These are phyloP conservation scores for Tetraodon nigroviridis DNA, from an alignment of 2,113 vertebrate species.

Conservation along the genomic window DNA sequence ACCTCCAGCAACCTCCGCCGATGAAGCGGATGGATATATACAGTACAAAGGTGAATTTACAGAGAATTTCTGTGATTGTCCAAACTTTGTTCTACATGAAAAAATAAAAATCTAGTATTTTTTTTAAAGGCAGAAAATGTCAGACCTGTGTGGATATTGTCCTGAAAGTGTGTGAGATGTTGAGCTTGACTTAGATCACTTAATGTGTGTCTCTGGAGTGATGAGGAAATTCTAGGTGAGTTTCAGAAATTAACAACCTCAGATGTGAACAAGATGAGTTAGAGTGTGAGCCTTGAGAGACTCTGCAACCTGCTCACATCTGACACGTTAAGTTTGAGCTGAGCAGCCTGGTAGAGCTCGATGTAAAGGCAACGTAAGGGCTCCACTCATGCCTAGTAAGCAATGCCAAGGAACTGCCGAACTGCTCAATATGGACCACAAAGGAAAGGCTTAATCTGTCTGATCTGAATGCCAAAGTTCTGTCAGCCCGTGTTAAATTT, in stretches of 20 bases:
- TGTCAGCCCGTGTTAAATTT: no score
- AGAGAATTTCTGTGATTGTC: background rate
- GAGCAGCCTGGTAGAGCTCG: no score
- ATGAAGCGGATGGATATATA: constrained; percentile 24
- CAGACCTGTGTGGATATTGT: background rate
- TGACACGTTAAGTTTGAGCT: no score
- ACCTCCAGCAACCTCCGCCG: constrained; percentile 45
- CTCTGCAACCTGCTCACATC: no score
- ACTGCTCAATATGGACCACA: no score
- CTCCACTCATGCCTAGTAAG: no score
- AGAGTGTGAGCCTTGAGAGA: background rate
- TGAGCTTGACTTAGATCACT: background rate
- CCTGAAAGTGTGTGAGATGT: background rate
- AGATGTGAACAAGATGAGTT: background rate
- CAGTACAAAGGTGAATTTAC: constrained; percentile 4
- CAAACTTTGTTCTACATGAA: background rate
- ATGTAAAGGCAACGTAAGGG: no score
- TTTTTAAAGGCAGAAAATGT: background rate
- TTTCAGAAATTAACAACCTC: background rate
- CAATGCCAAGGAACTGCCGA: no score
- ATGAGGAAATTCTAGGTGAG: background rate
- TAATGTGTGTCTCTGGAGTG: background rate
- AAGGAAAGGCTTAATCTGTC: no score
- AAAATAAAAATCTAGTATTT: constrained; percentile 5
- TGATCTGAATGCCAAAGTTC: no score